Evolutionary conservation across 2,888 invertebrate genomes (phyloP).

Genomic region (Amblyjoppa fuscipennis): DNA sequence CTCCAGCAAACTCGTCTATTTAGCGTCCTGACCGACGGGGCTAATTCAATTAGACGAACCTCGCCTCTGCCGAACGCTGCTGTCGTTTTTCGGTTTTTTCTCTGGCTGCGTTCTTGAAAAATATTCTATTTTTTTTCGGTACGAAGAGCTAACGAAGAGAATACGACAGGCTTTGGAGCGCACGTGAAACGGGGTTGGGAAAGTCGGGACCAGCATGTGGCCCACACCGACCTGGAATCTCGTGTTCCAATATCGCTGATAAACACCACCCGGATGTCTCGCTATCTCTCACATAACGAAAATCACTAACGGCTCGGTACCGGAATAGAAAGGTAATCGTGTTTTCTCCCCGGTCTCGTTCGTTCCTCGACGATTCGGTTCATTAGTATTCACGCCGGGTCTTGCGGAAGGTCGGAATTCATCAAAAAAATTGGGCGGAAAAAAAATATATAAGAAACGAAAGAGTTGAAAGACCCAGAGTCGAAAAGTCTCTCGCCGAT

Average conservation of each 20-base stretch:
- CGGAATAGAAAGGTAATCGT: background rate
- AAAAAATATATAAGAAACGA: slow-evolving; percentile 20
- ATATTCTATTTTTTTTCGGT: slow-evolving; percentile 11
- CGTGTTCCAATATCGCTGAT: slow-evolving; percentile 60
- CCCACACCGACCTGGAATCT: slow-evolving; percentile 50
- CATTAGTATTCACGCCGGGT: slow-evolving; percentile 8
- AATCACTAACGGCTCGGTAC: background rate
- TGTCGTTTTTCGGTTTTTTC: slow-evolving; percentile 8
- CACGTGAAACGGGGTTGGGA: slow-evolving; percentile 32
- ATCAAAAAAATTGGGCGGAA: slow-evolving; percentile 51
- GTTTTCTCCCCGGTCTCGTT: background rate
- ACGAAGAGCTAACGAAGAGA: slow-evolving; percentile 38
- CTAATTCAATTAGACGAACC: slow-evolving; percentile 75
- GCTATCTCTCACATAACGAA: slow-evolving; percentile 38
- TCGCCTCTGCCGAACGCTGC: slow-evolving; percentile 29
- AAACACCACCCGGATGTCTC: slow-evolving; percentile 64
- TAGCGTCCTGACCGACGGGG: slow-evolving; percentile 69
- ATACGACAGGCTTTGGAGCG: background rate
- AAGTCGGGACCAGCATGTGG: slow-evolving; percentile 52
- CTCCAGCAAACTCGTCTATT: slow-evolving; percentile 68
- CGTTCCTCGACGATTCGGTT: background rate
- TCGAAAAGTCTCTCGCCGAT: slow-evolving; percentile 32
- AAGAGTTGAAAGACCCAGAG: slow-evolving; percentile 32
- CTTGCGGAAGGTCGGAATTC: slow-evolving; percentile 67
- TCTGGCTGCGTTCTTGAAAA: slow-evolving; percentile 28